Evolutionary conservation across 2,888 invertebrate species (phyloP).

Genomic region (Cryptops parisi): DNA sequence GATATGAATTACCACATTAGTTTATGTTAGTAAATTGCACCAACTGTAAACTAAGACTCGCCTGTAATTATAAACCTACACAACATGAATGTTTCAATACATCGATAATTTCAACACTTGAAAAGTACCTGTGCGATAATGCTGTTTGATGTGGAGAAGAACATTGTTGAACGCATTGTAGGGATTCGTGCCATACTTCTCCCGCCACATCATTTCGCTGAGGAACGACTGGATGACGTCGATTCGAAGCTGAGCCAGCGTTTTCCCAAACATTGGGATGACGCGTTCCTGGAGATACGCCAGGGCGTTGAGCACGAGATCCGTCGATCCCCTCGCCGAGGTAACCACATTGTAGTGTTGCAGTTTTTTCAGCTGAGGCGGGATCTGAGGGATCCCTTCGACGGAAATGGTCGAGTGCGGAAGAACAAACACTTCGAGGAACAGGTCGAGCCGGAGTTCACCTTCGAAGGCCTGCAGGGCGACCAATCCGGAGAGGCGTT

Average conservation of each 20-base stretch:
- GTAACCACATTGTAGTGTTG: background rate
- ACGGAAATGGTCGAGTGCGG: constrained; percentile 11
- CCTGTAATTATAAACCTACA: too few relatives aligned
- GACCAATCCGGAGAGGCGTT: constrained; percentile 14
- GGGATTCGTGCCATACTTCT: constrained; percentile 63
- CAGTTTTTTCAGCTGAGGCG: background rate
- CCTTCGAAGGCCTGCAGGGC: constrained; percentile 6
- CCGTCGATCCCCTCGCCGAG: background rate
- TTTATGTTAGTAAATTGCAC: too few relatives aligned
- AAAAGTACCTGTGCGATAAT: constrained; percentile 45
- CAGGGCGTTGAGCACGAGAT: constrained; percentile 20
- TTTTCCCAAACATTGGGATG: constrained; percentile 15
- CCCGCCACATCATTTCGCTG: constrained; percentile 79
- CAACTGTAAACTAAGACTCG: too few relatives aligned
- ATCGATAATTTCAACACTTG: too few relatives aligned
- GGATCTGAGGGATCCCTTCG: constrained; percentile 4
- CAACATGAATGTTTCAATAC: too few relatives aligned
- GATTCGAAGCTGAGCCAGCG: constrained; percentile 41
- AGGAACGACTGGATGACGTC: constrained; percentile 81
- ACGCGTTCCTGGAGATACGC: constrained; percentile 19
- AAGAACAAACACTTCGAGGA: constrained; percentile 6
- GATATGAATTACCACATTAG: too few relatives aligned
- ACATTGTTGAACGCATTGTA: constrained; percentile 67
- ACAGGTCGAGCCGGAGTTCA: constrained; percentile 1
- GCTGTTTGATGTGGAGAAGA: constrained; percentile 63